phyloP scores from a whole-genome alignment of 2,797 vertebrate species.

The Halcyon smyrnensis region DNA sequence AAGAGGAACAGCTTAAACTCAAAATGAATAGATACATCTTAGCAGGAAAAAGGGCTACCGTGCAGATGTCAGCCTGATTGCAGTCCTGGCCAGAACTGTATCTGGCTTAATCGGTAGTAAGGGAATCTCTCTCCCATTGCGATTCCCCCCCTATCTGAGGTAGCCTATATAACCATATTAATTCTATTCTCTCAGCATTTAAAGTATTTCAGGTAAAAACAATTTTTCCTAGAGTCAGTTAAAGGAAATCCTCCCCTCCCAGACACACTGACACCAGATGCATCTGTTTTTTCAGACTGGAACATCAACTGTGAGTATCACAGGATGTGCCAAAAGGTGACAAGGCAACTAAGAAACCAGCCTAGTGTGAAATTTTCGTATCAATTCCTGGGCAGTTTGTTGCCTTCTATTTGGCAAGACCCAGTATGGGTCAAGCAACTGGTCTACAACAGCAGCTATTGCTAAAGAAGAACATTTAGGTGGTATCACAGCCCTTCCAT shows the following conservation, averaged over 20 bases:
- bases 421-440: fast-evolving
- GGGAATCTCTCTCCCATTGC: neutral
- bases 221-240: neutral
- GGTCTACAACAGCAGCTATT: neutral
- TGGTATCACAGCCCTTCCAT: neutral
- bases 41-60: neutral
- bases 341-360: neutral
- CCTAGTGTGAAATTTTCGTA: neutral
- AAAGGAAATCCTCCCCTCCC: neutral
- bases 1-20: neutral
- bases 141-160: neutral
- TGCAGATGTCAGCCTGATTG: neutral
- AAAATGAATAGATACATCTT: neutral
- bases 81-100: neutral
- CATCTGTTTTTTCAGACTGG: neutral
- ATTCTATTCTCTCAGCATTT: neutral
- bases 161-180: neutral
- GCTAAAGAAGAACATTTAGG: neutral
- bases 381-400: neutral
- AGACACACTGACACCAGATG: neutral
- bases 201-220: neutral
- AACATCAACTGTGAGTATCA: neutral
- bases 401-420: neutral
- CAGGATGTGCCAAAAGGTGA: neutral
- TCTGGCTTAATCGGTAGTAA: neutral